These are phyloP conservation scores for Gymnosoma rotundatum DNA, from an alignment of 2,888 invertebrate species.

Conservation along the genomic window DNA sequence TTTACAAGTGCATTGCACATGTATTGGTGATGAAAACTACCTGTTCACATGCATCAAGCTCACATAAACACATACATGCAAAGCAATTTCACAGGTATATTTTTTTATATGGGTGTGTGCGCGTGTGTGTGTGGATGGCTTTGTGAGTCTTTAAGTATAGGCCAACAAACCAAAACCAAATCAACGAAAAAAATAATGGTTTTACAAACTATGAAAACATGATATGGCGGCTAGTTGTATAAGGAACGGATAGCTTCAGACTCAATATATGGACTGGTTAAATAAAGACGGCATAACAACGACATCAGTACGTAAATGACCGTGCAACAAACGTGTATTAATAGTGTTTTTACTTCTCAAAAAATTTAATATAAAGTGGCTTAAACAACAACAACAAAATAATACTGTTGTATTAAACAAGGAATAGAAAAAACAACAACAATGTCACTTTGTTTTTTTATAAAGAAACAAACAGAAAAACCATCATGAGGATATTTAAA, in stretches of 20 bases:
- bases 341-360: not conserved
- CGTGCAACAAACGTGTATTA: slow-evolving; percentile 67
- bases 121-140: not conserved
- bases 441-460: not conserved
- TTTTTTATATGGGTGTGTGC: not conserved
- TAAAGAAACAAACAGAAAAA: not conserved
- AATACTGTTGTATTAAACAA: not conserved
- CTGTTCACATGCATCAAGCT: slow-evolving; percentile 34
- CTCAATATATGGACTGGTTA: slow-evolving; percentile 65
- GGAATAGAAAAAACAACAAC: not conserved
- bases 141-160: slow-evolving; percentile 20
- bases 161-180: slow-evolving; percentile 53
- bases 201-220: slow-evolving; percentile 40
- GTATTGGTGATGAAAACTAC: slow-evolving; percentile 44
- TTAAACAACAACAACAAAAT: not conserved
- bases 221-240: slow-evolving; percentile 51
- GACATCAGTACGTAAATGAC: slow-evolving; percentile 70
- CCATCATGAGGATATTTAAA: slow-evolving; percentile 1
- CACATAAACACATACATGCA: not conserved
- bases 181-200: not conserved
- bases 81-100: slow-evolving; percentile 35
- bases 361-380: too few relatives aligned
- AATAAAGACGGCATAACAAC: slow-evolving; percentile 64
- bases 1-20: slow-evolving; percentile 6
- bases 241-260: slow-evolving; percentile 53